Evolutionary conservation across 2,797 vertebrate genomes (phyloP).

Genomic region (Rhinella marina): DNA sequence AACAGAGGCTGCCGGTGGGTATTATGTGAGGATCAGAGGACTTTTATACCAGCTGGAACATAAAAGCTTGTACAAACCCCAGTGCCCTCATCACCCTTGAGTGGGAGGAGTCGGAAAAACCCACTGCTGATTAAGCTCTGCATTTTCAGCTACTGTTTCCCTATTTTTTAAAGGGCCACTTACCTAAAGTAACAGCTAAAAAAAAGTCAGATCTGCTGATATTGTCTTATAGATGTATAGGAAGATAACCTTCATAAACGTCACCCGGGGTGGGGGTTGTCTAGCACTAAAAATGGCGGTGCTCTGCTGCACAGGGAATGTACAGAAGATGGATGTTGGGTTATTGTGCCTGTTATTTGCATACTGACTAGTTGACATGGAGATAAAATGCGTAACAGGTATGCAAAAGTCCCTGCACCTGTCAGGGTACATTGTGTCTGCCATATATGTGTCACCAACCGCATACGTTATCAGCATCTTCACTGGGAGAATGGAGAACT

Average conservation of each 20-base stretch:
- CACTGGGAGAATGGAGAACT: background rate
- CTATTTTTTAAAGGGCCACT: background rate
- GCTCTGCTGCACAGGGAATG: background rate
- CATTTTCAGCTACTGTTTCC: background rate
- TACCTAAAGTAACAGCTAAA: background rate
- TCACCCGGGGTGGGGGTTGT: too few relatives aligned
- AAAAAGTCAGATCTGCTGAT: too few relatives aligned
- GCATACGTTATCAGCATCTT: background rate
- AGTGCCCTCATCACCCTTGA: background rate
- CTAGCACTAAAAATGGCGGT: too few relatives aligned
- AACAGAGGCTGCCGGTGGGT: background rate
- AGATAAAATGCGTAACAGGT: background rate
- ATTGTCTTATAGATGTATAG: too few relatives aligned
- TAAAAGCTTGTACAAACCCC: background rate
- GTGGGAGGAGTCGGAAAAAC: background rate
- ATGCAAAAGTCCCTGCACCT: background rate
- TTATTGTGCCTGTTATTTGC: background rate
- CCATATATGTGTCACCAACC: background rate
- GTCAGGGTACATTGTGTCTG: background rate
- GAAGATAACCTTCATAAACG: too few relatives aligned
- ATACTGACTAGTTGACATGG: background rate
- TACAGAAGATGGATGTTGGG: background rate
- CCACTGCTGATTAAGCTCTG: background rate
- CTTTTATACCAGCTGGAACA: background rate
- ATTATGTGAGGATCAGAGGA: constrained; percentile 4